These are phyloP conservation scores for Camelus bactrianus DNA, from an alignment of 2,113 vertebrate species.

Conservation along the genomic window DNA sequence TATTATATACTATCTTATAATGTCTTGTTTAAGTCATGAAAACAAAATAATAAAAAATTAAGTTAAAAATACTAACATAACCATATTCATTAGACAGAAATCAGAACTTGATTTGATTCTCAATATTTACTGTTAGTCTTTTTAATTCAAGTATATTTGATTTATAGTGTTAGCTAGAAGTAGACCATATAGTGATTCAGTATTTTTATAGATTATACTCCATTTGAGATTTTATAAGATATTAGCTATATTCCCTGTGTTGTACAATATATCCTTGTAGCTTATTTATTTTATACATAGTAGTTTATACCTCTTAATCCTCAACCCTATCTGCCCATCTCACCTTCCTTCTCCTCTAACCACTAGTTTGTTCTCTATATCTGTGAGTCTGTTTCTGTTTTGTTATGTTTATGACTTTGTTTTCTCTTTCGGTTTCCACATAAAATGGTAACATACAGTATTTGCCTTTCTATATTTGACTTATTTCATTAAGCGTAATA, in stretches of 20 bases:
- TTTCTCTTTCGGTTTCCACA: too few relatives aligned
- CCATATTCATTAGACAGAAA: not conserved
- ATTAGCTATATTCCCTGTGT: not conserved
- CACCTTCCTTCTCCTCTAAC: not conserved
- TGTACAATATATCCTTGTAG: not conserved
- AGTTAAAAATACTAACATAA: not conserved
- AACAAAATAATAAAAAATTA: slow-evolving; percentile 3
- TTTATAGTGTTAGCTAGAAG: not conserved
- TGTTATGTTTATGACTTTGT: too few relatives aligned
- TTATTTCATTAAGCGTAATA: too few relatives aligned
- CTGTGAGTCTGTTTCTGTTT: too few relatives aligned
- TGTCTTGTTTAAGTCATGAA: not conserved
- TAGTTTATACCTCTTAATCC: not conserved
- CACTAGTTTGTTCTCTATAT: too few relatives aligned
- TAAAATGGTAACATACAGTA: too few relatives aligned
- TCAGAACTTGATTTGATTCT: not conserved
- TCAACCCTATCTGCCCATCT: not conserved
- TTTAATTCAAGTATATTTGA: not conserved
- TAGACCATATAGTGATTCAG: not conserved
- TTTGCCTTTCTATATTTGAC: too few relatives aligned
- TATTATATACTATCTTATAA: not conserved
- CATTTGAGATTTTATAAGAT: not conserved
- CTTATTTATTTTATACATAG: not conserved
- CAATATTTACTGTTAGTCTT: not conserved
- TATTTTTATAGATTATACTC: not conserved